Evolutionary conservation across 2,113 vertebrate species (phyloP).

Genomic region (Felis chaus): DNA sequence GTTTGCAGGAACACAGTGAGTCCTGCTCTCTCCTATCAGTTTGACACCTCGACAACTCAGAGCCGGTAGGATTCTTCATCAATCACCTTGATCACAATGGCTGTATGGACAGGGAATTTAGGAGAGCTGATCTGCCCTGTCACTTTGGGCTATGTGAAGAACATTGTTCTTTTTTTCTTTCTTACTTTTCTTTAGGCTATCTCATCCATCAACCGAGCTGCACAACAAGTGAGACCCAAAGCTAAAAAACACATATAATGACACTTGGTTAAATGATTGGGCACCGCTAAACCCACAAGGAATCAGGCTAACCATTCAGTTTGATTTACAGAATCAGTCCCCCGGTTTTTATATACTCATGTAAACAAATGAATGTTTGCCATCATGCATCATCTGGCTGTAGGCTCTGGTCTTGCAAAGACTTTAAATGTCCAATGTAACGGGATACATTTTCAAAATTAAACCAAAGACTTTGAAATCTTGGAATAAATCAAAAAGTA

Average conservation of each 20-base stretch:
- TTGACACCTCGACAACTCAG: slow-evolving; percentile 70
- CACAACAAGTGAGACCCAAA: slow-evolving; percentile 72
- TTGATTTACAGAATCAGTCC: slow-evolving; percentile 25
- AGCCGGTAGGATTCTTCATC: slow-evolving; percentile 72
- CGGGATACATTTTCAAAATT: not conserved
- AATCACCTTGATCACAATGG: slow-evolving; percentile 71
- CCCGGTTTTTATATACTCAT: not conserved
- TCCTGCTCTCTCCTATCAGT: not conserved
- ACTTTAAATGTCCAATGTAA: not conserved
- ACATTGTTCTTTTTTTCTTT: slow-evolving; percentile 60
- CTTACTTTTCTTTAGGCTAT: slow-evolving; percentile 74
- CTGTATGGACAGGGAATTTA: slow-evolving; percentile 73
- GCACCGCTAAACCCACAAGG: not conserved
- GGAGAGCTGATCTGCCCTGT: slow-evolving; percentile 70
- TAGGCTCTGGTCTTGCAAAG: not conserved
- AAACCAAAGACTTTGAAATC: slow-evolving; percentile 51
- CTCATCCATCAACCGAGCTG: slow-evolving; percentile 79
- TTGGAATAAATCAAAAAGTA: not conserved
- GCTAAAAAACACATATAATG: slow-evolving; percentile 36
- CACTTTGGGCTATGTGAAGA: slow-evolving; percentile 75
- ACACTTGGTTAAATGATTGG: slow-evolving; percentile 45
- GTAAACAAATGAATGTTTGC: not conserved
- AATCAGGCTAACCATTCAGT: not conserved
- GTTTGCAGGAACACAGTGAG: not conserved
- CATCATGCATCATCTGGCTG: not conserved